Evolutionary conservation across 1,140 invertebrate genomes (phyloP), one percentile per base, ranked within the genome.

Genomic region (Macrobrachium rosenbergii): DNA sequence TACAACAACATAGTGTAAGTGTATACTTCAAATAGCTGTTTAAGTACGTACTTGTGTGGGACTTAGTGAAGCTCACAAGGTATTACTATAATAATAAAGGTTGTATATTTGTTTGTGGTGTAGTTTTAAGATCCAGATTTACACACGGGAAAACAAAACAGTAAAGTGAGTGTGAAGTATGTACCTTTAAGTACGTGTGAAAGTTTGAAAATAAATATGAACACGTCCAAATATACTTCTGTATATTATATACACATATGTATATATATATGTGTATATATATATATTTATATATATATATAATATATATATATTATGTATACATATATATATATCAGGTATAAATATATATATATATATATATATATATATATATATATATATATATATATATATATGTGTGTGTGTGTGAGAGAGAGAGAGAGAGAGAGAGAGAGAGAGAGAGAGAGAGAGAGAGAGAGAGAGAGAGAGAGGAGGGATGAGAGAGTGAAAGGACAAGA

Each of bases 271-370:
- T 67, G 7, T 67, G 8, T 67, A 67, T 17, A 67, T 67, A 67
- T 17, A 67, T 67, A 67, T 17, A 67, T 67, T 5, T 67, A 67
- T 67, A 23, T 67, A 23, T 67, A 23, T 67, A 23, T 67, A 23
- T 67, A 23, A 2, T 7, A 23, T 67, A 23, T 67, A 23, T 67
- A 45, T 45, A 21, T 5, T 6, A 12, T 67, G 8, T 67, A 17
- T 67, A 67, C 8, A 67, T 67, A 67, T 67, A 17, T 67, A 67
- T 67, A n/a, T n/a, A n/a, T n/a, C n/a, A n/a, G n/a, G n/a, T n/a
- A n/a, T n/a, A n/a, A n/a, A 67, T 67, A 67, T 17, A 67, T 67
- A 67, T 67, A 23, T 67, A 67, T 67, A 67, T 17, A 67, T 67
- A 67, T 17, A 67, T 67, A 67, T 17, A 67, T 67, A 67, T 67